A percentile compares a stretch with the other conserved stretches of the same genome.
phyloP scores from a whole-genome alignment of 2,888 invertebrate species.

The Anoncus sp. region DNA sequence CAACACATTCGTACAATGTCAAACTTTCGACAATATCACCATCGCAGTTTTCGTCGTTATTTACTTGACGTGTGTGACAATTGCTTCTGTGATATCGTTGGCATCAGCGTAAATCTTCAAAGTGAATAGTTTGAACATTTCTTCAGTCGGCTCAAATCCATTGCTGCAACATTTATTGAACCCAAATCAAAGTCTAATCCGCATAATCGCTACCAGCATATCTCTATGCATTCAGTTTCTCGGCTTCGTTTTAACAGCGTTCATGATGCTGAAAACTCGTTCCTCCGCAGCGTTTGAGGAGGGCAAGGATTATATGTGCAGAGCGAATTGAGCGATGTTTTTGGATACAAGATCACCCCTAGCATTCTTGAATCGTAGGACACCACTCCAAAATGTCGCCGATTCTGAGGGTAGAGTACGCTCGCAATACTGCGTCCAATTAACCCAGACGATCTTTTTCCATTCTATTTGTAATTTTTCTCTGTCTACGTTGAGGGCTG shows the following conservation, averaged over 20 bases:
- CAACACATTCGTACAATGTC: not conserved
- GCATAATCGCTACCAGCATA: conserved; percentile 25
- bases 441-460: conserved; percentile 12
- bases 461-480: not conserved
- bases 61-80: not conserved
- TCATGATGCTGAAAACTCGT: conserved; percentile 27
- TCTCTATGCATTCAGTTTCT: conserved; percentile 24
- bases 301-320: conserved; percentile 17
- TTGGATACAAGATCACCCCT: conserved; percentile 3
- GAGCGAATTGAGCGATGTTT: conserved; percentile 25
- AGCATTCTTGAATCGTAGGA: conserved; percentile 3
- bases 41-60: conserved; percentile 1
- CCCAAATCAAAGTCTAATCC: conserved; percentile 20
- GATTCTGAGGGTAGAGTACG: conserved; percentile 12
- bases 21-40: conserved; percentile 6
- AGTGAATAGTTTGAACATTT: conserved; percentile 11
- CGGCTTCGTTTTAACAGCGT: conserved; percentile 13
- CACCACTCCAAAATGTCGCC: conserved; percentile 15
- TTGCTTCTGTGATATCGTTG: not conserved
- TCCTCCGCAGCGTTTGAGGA: conserved; percentile 26
- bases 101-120: conserved; percentile 14
- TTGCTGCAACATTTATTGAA: conserved; percentile 14
- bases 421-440: conserved; percentile 13
- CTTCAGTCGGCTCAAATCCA: conserved; percentile 6
- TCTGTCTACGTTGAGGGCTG: conserved; percentile 8